Evolutionary conservation across 2,113 vertebrate genomes (phyloP).

Genomic region (Poecile atricapillus): DNA sequence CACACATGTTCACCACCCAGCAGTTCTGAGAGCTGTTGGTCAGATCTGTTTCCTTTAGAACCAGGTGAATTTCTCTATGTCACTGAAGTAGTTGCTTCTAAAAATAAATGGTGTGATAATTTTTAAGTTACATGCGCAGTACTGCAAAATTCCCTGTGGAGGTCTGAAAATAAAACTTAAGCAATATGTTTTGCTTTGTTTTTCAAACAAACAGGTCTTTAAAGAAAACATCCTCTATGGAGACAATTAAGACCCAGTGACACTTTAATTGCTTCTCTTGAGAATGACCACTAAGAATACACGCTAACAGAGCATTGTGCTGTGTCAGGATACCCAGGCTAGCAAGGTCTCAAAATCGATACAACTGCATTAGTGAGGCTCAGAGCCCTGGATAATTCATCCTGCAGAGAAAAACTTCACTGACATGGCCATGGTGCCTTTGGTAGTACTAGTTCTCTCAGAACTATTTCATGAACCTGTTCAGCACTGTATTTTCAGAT

Average conservation of each 20-base stretch:
- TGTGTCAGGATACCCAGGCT: not conserved
- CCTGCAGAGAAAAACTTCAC: not conserved
- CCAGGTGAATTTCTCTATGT: not conserved
- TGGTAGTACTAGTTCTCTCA: not conserved
- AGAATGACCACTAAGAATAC: not conserved
- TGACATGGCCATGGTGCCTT: not conserved
- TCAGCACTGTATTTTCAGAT: not conserved
- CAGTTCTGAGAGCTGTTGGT: not conserved
- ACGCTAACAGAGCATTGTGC: not conserved
- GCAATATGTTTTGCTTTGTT: not conserved
- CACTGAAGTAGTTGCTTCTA: not conserved
- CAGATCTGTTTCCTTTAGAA: not conserved
- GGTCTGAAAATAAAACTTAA: not conserved
- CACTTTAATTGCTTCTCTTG: not conserved
- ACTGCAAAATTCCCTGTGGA: not conserved
- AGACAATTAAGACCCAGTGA: not conserved
- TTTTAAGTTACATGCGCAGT: not conserved
- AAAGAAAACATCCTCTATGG: not conserved
- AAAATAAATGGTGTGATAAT: not conserved
- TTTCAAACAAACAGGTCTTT: not conserved
- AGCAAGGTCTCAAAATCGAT: not conserved
- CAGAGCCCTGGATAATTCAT: not conserved
- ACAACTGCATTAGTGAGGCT: not conserved
- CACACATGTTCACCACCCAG: fast-evolving
- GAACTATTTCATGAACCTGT: not conserved